Evolutionary conservation across 2,797 vertebrate species (phyloP).

Genomic region (Microctenopoma steveboyesi): DNA sequence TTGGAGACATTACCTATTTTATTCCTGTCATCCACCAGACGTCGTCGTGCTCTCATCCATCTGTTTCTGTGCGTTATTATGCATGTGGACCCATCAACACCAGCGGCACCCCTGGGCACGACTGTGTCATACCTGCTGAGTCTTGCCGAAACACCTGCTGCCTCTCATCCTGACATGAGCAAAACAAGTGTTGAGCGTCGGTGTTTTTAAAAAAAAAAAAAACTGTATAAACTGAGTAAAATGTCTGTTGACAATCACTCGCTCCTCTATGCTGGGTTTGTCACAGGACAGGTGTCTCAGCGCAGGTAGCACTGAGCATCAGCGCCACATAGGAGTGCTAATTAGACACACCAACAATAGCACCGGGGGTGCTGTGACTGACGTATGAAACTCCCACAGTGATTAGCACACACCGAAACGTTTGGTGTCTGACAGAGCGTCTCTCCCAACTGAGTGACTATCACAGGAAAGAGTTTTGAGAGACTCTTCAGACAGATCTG

Average conservation of each 20-base stretch:
- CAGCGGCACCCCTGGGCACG: constrained; percentile 57
- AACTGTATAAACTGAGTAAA: constrained; percentile 36
- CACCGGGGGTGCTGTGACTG: constrained; percentile 64
- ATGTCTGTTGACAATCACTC: constrained; percentile 53
- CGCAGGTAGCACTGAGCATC: constrained; percentile 61
- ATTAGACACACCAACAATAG: constrained; percentile 77
- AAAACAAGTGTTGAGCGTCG: constrained; percentile 40
- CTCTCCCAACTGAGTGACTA: constrained; percentile 38
- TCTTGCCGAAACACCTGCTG: constrained; percentile 65
- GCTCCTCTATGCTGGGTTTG: constrained; percentile 44
- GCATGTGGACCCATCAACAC: constrained; percentile 64
- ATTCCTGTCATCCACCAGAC: constrained; percentile 63
- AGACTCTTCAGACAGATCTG: constrained; percentile 11
- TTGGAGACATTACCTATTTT: constrained; percentile 62
- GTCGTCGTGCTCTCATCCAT: constrained; percentile 67
- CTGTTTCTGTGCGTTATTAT: constrained; percentile 60
- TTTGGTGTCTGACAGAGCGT: constrained; percentile 59
- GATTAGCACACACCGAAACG: constrained; percentile 56
- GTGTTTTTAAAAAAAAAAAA: constrained; percentile 7
- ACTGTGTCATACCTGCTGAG: constrained; percentile 66
- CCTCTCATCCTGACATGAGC: constrained; percentile 54
- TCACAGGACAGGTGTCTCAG: constrained; percentile 69
- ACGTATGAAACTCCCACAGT: constrained; percentile 62
- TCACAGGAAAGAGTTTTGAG: constrained; percentile 25
- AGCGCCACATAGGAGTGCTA: constrained; percentile 77